A percentile compares a stretch with the other conserved stretches of the same genome.
Conservation (phyloP, 2,797 vertebrate genomes). For the Brotula barbata region DNA sequence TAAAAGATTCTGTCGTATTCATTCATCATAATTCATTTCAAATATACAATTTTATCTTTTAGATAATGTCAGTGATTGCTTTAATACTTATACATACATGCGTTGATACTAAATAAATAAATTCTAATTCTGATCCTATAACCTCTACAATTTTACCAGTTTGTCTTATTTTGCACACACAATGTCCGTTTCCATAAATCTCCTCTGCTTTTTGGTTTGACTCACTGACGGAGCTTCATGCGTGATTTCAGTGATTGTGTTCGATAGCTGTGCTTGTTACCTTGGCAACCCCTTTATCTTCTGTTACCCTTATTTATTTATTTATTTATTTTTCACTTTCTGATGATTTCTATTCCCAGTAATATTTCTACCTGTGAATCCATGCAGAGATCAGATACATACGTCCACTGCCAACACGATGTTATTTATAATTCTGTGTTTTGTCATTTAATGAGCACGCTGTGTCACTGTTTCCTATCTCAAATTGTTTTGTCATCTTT, state of each 20-base stretch:
- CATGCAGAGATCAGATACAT: no score
- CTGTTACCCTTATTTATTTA: slow-evolving; percentile 18
- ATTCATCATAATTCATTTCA: no score
- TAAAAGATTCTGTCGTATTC: no score
- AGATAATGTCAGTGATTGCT: no score
- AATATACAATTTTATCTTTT: no score
- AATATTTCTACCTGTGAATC: background rate
- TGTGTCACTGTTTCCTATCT: background rate
- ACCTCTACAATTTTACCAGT: no score
- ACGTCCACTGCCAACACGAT: no score
- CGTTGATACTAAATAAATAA: no score
- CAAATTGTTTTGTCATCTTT: background rate
- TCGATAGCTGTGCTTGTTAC: slow-evolving; percentile 56
- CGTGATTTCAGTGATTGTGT: slow-evolving; percentile 17
- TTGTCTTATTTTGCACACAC: no score
- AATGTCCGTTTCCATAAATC: background rate
- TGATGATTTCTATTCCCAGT: background rate
- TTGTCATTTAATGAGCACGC: background rate
- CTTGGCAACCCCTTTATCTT: slow-evolving; percentile 65
- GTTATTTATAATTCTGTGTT: no score
- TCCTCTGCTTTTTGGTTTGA: background rate
- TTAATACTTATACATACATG: no score
- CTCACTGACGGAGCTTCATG: slow-evolving; percentile 23
- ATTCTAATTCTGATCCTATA: no score
- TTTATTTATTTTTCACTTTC: background rate